Percentiles rank a stretch among this genome's conserved stretches.
Conservation (phyloP, 2,797 vertebrate species). For the Lutjanus argentimaculatus region DNA sequence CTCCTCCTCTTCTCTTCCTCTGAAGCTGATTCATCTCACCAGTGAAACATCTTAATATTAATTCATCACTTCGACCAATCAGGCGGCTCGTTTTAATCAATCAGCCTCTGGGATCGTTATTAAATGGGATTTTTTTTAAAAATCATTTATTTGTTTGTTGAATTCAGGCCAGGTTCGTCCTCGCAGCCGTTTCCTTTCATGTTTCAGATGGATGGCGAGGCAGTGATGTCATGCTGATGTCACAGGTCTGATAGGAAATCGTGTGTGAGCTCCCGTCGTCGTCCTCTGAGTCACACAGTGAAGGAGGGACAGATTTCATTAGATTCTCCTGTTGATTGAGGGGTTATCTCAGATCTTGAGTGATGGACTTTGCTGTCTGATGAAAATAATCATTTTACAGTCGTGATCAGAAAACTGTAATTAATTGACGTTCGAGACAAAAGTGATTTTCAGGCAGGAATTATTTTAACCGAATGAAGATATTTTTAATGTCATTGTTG, state of each 20-base stretch:
- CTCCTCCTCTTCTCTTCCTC: constrained; percentile 13
- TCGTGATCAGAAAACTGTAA: no score
- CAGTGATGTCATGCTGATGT: constrained; percentile 45
- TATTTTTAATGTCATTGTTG: no score
- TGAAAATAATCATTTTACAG: no score
- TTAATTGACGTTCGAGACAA: no score
- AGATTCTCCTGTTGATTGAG: background rate
- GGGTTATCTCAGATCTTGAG: background rate
- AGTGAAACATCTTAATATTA: background rate
- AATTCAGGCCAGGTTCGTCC: background rate
- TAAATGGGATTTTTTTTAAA: no score
- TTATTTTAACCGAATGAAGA: no score
- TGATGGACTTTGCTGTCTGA: no score
- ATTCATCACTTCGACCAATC: constrained; percentile 24
- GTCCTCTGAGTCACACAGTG: constrained; percentile 20
- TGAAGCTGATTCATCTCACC: background rate
- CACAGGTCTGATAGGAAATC: constrained; percentile 11
- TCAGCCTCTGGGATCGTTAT: fast-evolving
- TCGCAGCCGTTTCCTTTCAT: background rate
- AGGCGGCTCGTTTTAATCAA: background rate
- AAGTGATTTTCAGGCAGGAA: no score
- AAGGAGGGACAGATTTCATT: background rate
- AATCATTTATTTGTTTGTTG: background rate
- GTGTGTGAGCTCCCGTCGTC: no score
- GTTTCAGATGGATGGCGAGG: background rate